These are phyloP conservation scores for Callopanchax toddi DNA, from an alignment of 2,113 vertebrate genomes.

Conservation along the genomic window DNA sequence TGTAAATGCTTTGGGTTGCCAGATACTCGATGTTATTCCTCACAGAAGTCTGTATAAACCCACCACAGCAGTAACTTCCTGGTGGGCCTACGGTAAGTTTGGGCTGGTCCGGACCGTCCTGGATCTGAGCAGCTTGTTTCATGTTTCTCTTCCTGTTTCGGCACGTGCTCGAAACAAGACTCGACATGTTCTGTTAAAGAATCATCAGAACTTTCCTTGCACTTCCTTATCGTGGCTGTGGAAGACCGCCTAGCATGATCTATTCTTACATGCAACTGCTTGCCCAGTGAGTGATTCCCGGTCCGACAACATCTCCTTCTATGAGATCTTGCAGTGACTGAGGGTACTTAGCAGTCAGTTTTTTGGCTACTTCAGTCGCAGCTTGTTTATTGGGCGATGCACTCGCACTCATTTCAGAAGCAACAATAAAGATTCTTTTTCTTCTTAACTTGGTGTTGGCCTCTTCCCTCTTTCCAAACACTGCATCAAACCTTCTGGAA, in stretches of 20 bases:
- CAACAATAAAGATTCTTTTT: neutral
- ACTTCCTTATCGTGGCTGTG: constrained; percentile 31
- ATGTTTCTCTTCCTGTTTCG: too few species aligned
- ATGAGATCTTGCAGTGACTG: constrained; percentile 51
- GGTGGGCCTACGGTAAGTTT: too few species aligned
- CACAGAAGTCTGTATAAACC: too few species aligned
- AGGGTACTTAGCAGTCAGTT: constrained; percentile 39
- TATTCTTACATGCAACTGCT: constrained; percentile 32
- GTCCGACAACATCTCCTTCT: constrained; percentile 48
- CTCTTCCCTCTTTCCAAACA: neutral
- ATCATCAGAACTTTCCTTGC: too few species aligned
- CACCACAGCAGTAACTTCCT: too few species aligned
- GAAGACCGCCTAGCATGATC: constrained; percentile 36
- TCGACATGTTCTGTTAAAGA: too few species aligned
- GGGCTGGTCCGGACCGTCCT: too few species aligned
- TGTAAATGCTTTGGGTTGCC: too few species aligned
- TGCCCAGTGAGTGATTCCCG: constrained; percentile 49
- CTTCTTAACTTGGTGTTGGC: neutral
- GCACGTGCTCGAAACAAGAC: too few species aligned
- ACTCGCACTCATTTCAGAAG: neutral
- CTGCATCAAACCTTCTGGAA: neutral
- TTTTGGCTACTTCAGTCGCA: neutral
- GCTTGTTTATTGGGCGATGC: neutral
- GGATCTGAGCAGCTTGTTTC: too few species aligned
- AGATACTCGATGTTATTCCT: too few species aligned